Percentiles rank a stretch among this genome's conserved stretches.
These are phyloP conservation scores for Diarsia dahlii DNA, from an alignment of 2,888 invertebrate species.

Conservation along the genomic window DNA sequence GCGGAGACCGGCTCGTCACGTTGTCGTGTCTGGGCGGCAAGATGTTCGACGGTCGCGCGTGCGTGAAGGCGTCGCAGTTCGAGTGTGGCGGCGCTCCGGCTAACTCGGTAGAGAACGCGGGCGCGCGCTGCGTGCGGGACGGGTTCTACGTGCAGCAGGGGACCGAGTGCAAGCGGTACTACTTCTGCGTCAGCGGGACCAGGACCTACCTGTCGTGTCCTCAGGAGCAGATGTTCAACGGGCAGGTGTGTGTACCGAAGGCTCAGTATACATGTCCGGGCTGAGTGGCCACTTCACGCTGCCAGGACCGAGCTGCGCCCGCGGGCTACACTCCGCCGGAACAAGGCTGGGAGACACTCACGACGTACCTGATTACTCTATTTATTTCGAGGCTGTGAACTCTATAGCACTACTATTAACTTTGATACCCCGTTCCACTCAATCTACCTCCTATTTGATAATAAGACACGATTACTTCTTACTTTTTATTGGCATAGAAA, in stretches of 20 bases:
- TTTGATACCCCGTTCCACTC: slow-evolving; percentile 30
- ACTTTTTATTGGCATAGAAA: slow-evolving; percentile 87
- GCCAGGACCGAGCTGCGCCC: slow-evolving; percentile 56
- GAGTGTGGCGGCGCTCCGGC: slow-evolving; percentile 82
- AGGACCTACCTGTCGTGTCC: slow-evolving; percentile 89
- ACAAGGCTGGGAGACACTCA: slow-evolving; percentile 62
- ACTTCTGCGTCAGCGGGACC: slow-evolving; percentile 90
- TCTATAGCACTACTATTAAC: slow-evolving; percentile 16
- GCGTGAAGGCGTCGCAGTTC: slow-evolving; percentile 84
- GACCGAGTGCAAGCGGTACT: slow-evolving; percentile 89
- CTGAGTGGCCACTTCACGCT: slow-evolving; percentile 67
- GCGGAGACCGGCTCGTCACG: slow-evolving; percentile 89
- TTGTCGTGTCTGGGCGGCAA: slow-evolving; percentile 90
- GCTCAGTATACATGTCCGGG: slow-evolving; percentile 87
- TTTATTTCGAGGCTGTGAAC: slow-evolving; percentile 75
- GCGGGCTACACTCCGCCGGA: slow-evolving; percentile 50
- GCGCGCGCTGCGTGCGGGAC: slow-evolving; percentile 82
- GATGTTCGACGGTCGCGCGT: slow-evolving; percentile 91
- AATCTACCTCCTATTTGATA: slow-evolving; percentile 64
- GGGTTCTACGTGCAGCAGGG: slow-evolving; percentile 90
- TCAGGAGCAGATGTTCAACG: slow-evolving; percentile 88
- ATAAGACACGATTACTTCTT: slow-evolving; percentile 76
- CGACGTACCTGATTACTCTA: slow-evolving; percentile 80
- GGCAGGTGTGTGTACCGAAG: slow-evolving; percentile 89
- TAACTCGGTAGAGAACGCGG: slow-evolving; percentile 74